Evolutionary conservation across 2,888 invertebrate species (phyloP).

Genomic region (Athalia circularis): DNA sequence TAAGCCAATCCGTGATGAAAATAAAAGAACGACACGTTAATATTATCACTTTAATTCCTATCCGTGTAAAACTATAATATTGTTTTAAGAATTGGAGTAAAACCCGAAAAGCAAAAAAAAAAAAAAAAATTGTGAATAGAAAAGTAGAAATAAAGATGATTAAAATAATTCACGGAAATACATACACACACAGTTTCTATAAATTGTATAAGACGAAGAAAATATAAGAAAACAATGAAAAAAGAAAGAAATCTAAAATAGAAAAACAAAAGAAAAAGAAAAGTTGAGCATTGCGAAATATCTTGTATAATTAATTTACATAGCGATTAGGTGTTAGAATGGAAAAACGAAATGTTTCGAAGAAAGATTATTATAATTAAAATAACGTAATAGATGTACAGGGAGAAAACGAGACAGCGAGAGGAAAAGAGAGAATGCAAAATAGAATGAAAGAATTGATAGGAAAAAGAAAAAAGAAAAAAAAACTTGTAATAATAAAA

Average conservation of each 20-base stretch:
- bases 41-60: conserved; percentile 16
- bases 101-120: conserved; percentile 9
- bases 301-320: conserved; percentile 32
- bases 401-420: conserved; percentile 13
- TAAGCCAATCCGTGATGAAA: conserved; percentile 31
- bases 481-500: neutral
- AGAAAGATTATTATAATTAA: conserved; percentile 25
- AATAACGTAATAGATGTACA: conserved; percentile 28
- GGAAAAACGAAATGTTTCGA: conserved; percentile 38
- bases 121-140: neutral
- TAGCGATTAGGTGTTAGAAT: conserved; percentile 32
- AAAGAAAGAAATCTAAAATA: neutral
- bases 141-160: conserved; percentile 1
- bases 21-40: conserved; percentile 21
- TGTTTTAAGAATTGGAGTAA: conserved; percentile 2
- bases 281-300: conserved; percentile 21
- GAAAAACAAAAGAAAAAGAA: neutral
- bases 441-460: neutral
- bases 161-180: too few species aligned
- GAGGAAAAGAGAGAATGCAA: neutral
- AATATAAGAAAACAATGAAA: neutral
- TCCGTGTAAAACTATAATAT: conserved; percentile 16
- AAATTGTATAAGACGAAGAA: conserved; percentile 4
- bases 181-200: conserved; percentile 17
- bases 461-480: neutral